Evolutionary conservation across 2,888 invertebrate genomes (phyloP).

Genomic region (Cheilosia vulpina): DNA sequence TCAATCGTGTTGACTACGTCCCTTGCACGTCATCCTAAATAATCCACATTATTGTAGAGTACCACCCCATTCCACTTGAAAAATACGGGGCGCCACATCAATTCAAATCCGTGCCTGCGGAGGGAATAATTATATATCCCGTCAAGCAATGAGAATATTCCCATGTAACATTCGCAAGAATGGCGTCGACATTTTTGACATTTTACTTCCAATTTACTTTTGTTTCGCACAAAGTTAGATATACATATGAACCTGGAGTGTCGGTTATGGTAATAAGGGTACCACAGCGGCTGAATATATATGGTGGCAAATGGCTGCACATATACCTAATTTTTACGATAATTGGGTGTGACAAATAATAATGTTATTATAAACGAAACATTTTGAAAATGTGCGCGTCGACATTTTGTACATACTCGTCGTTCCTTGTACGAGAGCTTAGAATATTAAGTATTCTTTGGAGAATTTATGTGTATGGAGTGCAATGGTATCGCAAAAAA

Average conservation of each 20-base stretch:
- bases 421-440: no score
- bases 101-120: background rate
- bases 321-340: constrained; percentile 13
- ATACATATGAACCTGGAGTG: no score
- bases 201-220: constrained; percentile 22
- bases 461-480: background rate
- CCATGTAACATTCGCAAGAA: constrained; percentile 10
- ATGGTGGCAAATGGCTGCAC: background rate
- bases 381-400: constrained; percentile 10
- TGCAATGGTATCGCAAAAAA: no score
- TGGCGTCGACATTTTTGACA: constrained; percentile 37
- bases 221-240: background rate
- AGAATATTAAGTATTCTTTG: constrained; percentile 6
- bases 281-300: background rate
- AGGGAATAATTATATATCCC: background rate
- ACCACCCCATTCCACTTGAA: background rate
- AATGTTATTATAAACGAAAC: constrained; percentile 17
- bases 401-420: background rate
- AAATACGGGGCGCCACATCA: background rate
- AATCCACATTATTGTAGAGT: no score
- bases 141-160: background rate
- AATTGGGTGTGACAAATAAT: constrained; percentile 34
- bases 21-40: no score
- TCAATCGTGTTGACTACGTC: no score
- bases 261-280: background rate